Evolutionary conservation across 1,140 invertebrate species (phyloP), one percentile per base, ranked within the genome.

Genomic region (Pteromalus puparum): DNA sequence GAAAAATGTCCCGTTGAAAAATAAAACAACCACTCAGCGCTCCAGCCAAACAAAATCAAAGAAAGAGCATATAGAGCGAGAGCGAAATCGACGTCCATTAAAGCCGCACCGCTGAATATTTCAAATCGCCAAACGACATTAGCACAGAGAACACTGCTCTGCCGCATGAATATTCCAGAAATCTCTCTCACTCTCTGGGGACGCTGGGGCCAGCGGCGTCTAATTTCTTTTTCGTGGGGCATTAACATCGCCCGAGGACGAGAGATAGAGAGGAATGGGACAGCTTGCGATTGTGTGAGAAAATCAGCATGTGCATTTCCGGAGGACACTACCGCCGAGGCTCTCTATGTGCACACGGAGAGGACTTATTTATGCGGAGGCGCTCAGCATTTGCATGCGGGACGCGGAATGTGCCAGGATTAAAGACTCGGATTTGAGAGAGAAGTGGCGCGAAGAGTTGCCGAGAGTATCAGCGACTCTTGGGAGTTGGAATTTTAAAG

Each of bases 41-140:
- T 28, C 53, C 21, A 15, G 53, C 18, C 0, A 75, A 75, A 79
- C n/a, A 87, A 80, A 83, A 75, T 65, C 10, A 88, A 86, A 65
- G 34, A 85, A 79, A 84, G 34, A 61, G 5, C 30, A 5, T 21
- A 42, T 42, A 42, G 38, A 42, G 28, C 67, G 81, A 86, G 78
- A 86, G 74, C 79, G 65, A 86, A 85, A 86, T 87, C 88, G 86
- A 70, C 84, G 53, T 75, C 84, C 85, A 88, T 86, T 84, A 87
- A 81, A 68, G 46, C 72, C 68, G 38, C 38, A 46, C 30, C 53
- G 84, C 30, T 85, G 79, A 81, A 85, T 85, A 85, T 85, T 85
- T 85, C 79, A 81, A 81, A 81, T 85, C 15, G 70, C 18, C 46
- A 81, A 85, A 85, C 73, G 73, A 77, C 61, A 77, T 81, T 85